Conservation (phyloP, 2,888 invertebrate genomes). For the Chromoteleia sp. region DNA sequence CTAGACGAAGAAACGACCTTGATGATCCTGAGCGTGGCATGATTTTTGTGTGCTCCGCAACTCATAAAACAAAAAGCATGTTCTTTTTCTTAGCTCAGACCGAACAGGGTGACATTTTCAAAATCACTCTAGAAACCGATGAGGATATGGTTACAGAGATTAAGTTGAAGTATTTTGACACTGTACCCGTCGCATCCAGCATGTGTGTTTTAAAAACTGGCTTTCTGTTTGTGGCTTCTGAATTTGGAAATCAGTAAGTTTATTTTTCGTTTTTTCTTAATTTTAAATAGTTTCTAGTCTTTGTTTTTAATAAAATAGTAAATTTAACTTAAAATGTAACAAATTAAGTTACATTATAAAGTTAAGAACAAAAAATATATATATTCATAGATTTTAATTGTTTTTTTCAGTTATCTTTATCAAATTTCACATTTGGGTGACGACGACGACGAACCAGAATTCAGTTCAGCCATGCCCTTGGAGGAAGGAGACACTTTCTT, state of each 20-base stretch:
- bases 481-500: slow-evolving; percentile 99
- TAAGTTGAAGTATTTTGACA: slow-evolving; percentile 99
- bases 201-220: slow-evolving; percentile 99
- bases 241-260: slow-evolving; percentile 99
- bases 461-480: slow-evolving; percentile 98
- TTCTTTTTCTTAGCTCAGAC: slow-evolving; percentile 99
- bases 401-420: slow-evolving; percentile 96
- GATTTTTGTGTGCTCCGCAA: slow-evolving; percentile 99
- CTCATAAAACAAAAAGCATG: slow-evolving; percentile 99
- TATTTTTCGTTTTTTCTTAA: slow-evolving; percentile 12
- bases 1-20: slow-evolving; percentile 97
- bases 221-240: slow-evolving; percentile 98
- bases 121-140: slow-evolving; percentile 98
- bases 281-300: not conserved
- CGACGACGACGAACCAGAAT: slow-evolving; percentile 99
- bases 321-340: too few relatives aligned
- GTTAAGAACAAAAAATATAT: too few relatives aligned
- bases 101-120: slow-evolving; percentile 98
- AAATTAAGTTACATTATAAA: too few relatives aligned
- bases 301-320: too few relatives aligned
- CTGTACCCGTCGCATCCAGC: slow-evolving; percentile 97
- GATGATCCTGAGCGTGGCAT: slow-evolving; percentile 99
- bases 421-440: slow-evolving; percentile 99
- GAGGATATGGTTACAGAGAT: slow-evolving; percentile 99
- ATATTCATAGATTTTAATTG: too few relatives aligned